A percentile compares a stretch with the other conserved stretches of the same genome.
phyloP scores from a whole-genome alignment of 1,140 invertebrate species.

The Drosophila ambigua region DNA sequence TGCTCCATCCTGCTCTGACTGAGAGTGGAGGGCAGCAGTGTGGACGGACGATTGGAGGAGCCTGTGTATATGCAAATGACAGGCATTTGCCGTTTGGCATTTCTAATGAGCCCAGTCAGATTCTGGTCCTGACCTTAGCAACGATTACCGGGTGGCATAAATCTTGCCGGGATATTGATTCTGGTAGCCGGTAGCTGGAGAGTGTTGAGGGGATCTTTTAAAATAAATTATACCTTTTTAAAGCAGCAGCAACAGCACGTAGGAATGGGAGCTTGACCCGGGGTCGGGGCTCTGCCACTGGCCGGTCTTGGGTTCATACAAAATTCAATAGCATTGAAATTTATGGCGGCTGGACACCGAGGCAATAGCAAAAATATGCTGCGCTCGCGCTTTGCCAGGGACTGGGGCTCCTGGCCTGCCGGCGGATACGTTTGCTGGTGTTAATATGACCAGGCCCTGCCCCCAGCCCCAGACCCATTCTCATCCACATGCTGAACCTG shows the following conservation, averaged over 20 bases:
- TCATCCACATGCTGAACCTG: neutral
- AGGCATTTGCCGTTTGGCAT: slow-evolving; percentile 75
- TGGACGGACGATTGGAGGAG: slow-evolving; percentile 3
- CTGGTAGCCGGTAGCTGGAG: slow-evolving; percentile 13
- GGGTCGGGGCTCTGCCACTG: slow-evolving; percentile 24
- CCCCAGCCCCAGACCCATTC: neutral
- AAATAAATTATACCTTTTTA: slow-evolving; percentile 81
- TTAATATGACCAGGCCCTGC: slow-evolving; percentile 59
- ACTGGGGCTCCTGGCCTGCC: neutral
- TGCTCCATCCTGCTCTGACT: neutral
- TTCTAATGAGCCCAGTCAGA: slow-evolving; percentile 70
- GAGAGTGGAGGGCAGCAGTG: neutral
- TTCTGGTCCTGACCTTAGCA: slow-evolving; percentile 68
- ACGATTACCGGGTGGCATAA: slow-evolving; percentile 74
- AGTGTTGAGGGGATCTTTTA: slow-evolving; percentile 72
- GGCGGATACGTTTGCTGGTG: slow-evolving; percentile 31
- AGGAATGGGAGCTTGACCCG: slow-evolving; percentile 26
- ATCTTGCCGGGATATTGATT: slow-evolving; percentile 76
- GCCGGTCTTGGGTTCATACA: slow-evolving; percentile 57
- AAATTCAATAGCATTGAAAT: slow-evolving; percentile 80
- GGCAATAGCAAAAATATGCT: slow-evolving; percentile 71
- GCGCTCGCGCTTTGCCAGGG: slow-evolving; percentile 44
- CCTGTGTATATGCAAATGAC: slow-evolving; percentile 73
- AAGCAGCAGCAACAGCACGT: slow-evolving; percentile 55
- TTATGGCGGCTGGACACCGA: slow-evolving; percentile 77